Conservation (phyloP, 2,113 vertebrate species). For the Otis tarda region DNA sequence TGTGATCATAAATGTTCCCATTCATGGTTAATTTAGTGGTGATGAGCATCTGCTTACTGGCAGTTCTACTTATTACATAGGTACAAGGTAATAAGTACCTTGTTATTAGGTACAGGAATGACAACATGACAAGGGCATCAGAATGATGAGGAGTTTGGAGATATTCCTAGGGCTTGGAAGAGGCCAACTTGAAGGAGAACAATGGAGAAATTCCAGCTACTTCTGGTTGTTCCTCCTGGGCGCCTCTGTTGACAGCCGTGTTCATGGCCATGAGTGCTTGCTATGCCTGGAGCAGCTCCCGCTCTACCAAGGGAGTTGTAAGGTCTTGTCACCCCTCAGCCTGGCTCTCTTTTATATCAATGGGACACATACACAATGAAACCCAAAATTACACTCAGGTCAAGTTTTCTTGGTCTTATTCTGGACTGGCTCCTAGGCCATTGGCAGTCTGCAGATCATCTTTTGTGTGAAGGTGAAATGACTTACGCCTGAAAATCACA, state of each 20-base stretch:
- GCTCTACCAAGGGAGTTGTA: background rate
- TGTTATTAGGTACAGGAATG: background rate
- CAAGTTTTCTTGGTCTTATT: background rate
- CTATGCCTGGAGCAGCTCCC: background rate
- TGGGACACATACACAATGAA: background rate
- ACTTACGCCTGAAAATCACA: background rate
- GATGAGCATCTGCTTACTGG: background rate
- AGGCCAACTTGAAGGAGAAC: background rate
- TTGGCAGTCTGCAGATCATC: background rate
- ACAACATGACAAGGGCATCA: background rate
- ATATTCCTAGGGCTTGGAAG: background rate
- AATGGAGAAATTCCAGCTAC: background rate
- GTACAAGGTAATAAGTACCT: background rate
- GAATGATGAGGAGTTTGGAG: background rate
- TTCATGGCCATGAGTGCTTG: accelerated
- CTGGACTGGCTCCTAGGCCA: background rate
- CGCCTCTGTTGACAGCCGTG: accelerated
- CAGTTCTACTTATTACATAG: background rate
- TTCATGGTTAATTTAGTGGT: background rate
- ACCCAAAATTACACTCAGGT: background rate
- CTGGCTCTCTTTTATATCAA: background rate
- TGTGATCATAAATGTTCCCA: background rate
- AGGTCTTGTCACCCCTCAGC: background rate
- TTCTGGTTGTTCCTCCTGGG: background rate
- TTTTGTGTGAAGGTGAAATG: background rate